A percentile compares a stretch with the other conserved stretches of the same genome.
phyloP scores from a whole-genome alignment of 1,140 invertebrate species.

The Heliothis virescens region DNA sequence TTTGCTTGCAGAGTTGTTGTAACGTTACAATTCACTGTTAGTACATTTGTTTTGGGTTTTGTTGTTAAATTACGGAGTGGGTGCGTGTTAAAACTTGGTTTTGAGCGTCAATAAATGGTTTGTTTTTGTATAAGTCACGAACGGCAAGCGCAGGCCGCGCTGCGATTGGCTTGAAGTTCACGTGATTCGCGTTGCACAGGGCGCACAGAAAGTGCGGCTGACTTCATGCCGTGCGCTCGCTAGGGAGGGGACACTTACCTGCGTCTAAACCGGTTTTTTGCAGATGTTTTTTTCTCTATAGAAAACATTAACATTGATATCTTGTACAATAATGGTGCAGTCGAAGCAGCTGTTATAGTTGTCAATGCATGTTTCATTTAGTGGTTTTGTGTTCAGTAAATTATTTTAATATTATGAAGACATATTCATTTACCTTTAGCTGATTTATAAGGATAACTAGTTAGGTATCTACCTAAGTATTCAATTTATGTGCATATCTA shows the following conservation, averaged over 20 bases:
- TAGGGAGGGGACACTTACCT: slow-evolving; percentile 60
- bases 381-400: not conserved
- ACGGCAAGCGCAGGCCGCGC: slow-evolving; percentile 44
- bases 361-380: not conserved
- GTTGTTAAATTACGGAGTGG: slow-evolving; percentile 60
- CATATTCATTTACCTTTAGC: too few relatives aligned
- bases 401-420: not conserved
- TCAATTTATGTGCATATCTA: too few relatives aligned
- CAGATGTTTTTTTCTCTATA: slow-evolving; percentile 51
- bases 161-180: slow-evolving; percentile 46
- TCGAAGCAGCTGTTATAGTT: slow-evolving; percentile 51
- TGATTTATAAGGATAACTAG: too few relatives aligned
- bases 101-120: slow-evolving; percentile 68
- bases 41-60: slow-evolving; percentile 65
- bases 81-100: slow-evolving; percentile 70
- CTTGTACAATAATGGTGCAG: slow-evolving; percentile 58
- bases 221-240: slow-evolving; percentile 59
- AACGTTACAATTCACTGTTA: slow-evolving; percentile 69
- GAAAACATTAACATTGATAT: slow-evolving; percentile 56
- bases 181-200: slow-evolving; percentile 43
- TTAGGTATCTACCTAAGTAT: too few relatives aligned
- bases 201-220: slow-evolving; percentile 54
- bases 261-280: slow-evolving; percentile 44
- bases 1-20: slow-evolving; percentile 65
- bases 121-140: slow-evolving; percentile 78